Evolutionary conservation across 2,888 invertebrate species (phyloP), one percentile per base, ranked within the genome.

Genomic region (Baccha elongata): DNA sequence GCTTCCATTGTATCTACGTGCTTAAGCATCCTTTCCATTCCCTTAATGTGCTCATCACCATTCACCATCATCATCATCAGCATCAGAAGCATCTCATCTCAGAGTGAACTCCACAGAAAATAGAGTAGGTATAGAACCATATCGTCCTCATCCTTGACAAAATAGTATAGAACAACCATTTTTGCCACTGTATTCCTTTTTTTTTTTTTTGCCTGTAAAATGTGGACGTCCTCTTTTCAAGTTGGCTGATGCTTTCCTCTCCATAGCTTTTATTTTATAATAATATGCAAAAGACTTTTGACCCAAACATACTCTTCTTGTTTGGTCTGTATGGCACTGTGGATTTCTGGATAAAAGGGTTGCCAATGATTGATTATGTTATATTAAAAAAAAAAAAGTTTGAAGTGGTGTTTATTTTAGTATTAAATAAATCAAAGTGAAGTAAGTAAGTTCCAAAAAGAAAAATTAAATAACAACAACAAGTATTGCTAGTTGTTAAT

Each of bases 31-130:
- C 48, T 60, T 62, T 76, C 42, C 67, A 68, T 83, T 78, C 76
- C 65, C 76, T 76, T 72, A 83, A 83, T 83, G 71, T 78, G 71
- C 76, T 83, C 81, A 83, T 83, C 81, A 78, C 76, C 76, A 83
- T 83, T 83, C 67, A 72, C 76, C 65, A 65, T 60, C 75, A 55
- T 55, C 68, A 60, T 46, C 60, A 62, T 37, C 64, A 46, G 35
- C 48, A 53, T 35, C 40, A 37, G 40, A 55, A 69, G 44, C 65
- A 64, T 42, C 42, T 32, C 52, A 50, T 26, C 44, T 42, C 60
- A 68, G 50, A 68, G 60, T 46, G 50, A 44, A 48, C 21, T 37
- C 40, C 15, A 48, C 6, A 29, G 11, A 67, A 40, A 37, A 21
- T n/a, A 58, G 35, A 37, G 52, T 13, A 10, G 23, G 17, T 19